Base-by-base conservation (phyloP, 1,140 invertebrate species). In the Helicoverpa armigera region DNA sequence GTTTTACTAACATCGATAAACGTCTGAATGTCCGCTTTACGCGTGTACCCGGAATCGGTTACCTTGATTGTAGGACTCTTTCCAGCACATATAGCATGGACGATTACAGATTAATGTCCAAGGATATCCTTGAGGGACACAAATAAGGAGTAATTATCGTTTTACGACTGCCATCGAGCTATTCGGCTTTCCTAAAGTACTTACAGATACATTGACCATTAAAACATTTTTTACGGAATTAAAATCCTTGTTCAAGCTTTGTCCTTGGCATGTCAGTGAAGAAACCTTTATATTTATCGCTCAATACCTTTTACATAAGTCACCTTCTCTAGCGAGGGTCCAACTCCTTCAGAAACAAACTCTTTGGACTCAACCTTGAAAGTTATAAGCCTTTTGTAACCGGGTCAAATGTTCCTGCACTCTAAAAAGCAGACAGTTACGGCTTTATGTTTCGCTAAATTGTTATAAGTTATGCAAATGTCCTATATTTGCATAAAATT, bases 331-430 rank as follows among this genome's bases (percentile, higher is more conserved):
- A 23, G 0, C 13, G 48, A 51, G 18, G 16, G 51, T 29, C 18
- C 14, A 70, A 70, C 16, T 54, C 16, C 18, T 50, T 13, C 51
- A 43, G 50, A 58, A 35, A 65, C 63, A n/a, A 29, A 3, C 53
- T 73, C 53, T 54, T 58, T 58, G 18, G 7, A 16, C 53, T 31
- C 29, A 48, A 73, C 54, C 70, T 73, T 73, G 53, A 35, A 73
- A 73, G n/a, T 73, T 65, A 35, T 65, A 65, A 65, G 63, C 63
- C 53, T 31, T 35, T 58, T 35, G 48, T 73, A 73, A 73, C 70
- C 70, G 31, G 70, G 70, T 73, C 54, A 73, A 73, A 16, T 56
- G 51, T 65, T 65, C n/a, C 31, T 48, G 31, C 35, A 16, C 9
- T 16, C 31, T 11, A 43, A 48, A 65, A 65, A 65, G 53, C 5